These are phyloP conservation scores for Eulemur albifrons DNA, from an alignment of 2,797 vertebrate genomes.

Conservation along the genomic window DNA sequence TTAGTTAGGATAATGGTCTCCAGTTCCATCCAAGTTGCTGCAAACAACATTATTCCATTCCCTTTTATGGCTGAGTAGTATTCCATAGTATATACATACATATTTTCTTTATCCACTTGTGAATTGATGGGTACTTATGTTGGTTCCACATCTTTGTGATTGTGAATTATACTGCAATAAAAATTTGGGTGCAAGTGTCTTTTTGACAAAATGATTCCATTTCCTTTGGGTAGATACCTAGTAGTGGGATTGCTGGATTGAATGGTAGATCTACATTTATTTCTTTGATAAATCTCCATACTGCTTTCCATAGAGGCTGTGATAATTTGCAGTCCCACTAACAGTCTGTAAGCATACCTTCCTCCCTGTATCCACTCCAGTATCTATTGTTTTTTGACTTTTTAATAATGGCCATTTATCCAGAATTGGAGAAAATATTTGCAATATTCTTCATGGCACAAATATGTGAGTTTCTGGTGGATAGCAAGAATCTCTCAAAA, in stretches of 20 bases:
- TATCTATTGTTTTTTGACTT: neutral
- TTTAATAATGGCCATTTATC: neutral
- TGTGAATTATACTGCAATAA: neutral
- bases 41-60: neutral
- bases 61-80: neutral
- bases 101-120: neutral
- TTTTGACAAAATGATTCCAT: neutral
- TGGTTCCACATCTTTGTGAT: neutral
- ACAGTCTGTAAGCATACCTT: neutral
- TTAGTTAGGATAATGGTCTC: neutral
- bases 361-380: neutral
- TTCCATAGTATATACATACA: neutral
- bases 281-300: neutral
- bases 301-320: neutral
- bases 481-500: neutral
- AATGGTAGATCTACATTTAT: neutral
- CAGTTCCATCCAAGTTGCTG: neutral
- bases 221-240: neutral
- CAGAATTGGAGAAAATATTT: neutral
- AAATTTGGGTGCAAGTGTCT: neutral
- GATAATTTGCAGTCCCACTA: neutral
- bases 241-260: neutral
- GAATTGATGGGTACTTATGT: neutral
- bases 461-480: neutral
- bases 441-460: neutral